Base-by-base conservation (phyloP, 2,888 invertebrate genomes). In the Lasioglossum oenotherae region DNA sequence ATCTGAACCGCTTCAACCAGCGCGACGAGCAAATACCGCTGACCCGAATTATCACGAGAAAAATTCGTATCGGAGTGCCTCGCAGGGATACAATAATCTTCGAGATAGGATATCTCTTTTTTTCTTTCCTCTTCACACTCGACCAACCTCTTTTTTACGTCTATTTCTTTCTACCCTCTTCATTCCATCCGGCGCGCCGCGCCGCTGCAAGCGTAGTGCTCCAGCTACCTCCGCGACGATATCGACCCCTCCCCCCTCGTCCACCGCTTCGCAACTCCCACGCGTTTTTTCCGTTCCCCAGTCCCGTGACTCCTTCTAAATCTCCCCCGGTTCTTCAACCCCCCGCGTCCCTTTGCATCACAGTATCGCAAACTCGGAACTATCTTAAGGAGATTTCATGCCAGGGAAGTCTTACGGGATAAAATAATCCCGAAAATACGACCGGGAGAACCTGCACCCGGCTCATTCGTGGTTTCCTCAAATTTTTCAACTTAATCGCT, bases 1-100 rank as follows among this genome's bases (percentile, higher is more conserved):
- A 10, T 8, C 53, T 23, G 5, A n/a, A 57, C 57, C 57, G n/a
- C 57, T 31, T 31, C 73, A 72, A 44, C 64, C 16, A 5, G 19
- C 16, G 46, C 80, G 64, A 80, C 76, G 83, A 57, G 80, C 71
- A 85, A 85, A 83, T 87, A 85, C 57, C 81, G 83, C 85, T 78
- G 75, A 77, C 81, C 81, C 77, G 81, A 89, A 84, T 82, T 85
- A 85, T 88, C 83, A 64, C 73, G 44, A 72, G 78, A 82, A 82
- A 84, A 89, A 89, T 85, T 87, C 87, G 84, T 79, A 72, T 53
- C 72, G 60, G 31, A 77, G 53, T 60, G 38, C 73, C 81, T 27
- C 72, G 53, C 73, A 75, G 85, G 75, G 81, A 85, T 82, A 81
- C 88, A 85, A 88, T 88, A 88, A 88, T 88, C 88, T 82, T 67